Percentiles rank a stretch among this genome's conserved stretches.
phyloP scores from a whole-genome alignment of 2,113 vertebrate genomes.

The Anhinga anhinga region DNA sequence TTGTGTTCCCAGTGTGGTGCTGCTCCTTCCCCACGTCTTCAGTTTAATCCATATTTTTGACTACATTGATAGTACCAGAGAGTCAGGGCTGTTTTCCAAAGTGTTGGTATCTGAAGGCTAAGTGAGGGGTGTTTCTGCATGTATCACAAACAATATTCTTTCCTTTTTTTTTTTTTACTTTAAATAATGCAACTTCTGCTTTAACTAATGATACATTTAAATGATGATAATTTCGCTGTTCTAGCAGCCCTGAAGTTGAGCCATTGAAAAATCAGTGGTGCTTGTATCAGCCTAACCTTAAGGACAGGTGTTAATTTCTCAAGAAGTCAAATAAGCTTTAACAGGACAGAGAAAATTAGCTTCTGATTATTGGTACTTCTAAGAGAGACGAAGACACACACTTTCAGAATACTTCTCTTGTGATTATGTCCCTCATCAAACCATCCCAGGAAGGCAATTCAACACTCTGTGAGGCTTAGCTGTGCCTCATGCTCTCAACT shows the following conservation, averaged over 20 bases:
- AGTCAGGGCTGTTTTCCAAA: neutral
- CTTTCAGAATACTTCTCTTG: neutral
- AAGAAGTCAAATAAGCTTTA: neutral
- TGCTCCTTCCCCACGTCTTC: neutral
- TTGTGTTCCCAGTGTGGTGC: neutral
- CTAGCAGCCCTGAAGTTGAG: neutral
- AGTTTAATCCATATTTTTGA: neutral
- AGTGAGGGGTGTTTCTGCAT: neutral
- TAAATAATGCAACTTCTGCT: neutral
- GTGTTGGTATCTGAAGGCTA: neutral
- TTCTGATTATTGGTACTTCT: neutral
- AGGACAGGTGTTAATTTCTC: neutral
- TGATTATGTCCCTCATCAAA: neutral
- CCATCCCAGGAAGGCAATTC: neutral
- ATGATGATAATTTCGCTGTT: neutral
- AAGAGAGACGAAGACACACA: neutral
- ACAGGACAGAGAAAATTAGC: neutral
- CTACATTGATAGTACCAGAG: neutral
- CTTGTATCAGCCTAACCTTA: neutral
- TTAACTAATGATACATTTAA: neutral
- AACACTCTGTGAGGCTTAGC: neutral
- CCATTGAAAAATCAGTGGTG: neutral
- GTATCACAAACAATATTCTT: neutral
- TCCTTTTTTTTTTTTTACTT: neutral
- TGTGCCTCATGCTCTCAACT: accelerated